These are phyloP conservation scores for Axea sp. DNA, from an alignment of 2,888 invertebrate species.

Conservation along the genomic window DNA sequence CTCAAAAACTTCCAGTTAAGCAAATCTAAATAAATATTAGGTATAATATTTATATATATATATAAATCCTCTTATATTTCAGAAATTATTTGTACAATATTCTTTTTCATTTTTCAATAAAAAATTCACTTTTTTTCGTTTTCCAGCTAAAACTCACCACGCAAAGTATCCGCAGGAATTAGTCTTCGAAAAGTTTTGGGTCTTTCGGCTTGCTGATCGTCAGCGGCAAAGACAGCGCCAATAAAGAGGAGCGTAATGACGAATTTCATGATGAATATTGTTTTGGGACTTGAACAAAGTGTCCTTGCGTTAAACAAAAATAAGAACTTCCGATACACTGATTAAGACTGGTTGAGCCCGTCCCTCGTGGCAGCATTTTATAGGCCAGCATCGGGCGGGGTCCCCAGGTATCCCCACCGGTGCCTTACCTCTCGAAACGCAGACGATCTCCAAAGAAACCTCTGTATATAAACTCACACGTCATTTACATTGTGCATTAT, in stretches of 20 bases:
- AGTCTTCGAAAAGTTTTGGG: conserved; percentile 89
- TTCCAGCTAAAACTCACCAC: conserved; percentile 84
- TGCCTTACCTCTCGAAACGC: conserved; percentile 61
- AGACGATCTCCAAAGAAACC: conserved; percentile 62
- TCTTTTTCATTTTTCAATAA: no score
- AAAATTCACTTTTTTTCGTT: background rate
- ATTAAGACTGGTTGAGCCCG: conserved; percentile 77
- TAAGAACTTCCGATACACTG: conserved; percentile 67
- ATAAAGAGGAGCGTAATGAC: conserved; percentile 81
- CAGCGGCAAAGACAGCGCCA: conserved; percentile 80
- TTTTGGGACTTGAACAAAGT: conserved; percentile 1
- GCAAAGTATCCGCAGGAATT: conserved; percentile 93
- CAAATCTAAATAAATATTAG: no score
- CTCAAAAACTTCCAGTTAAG: no score
- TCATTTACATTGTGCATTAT: conserved; percentile 28
- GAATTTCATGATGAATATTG: conserved; percentile 75
- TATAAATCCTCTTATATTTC: no score
- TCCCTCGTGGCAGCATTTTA: conserved; percentile 74
- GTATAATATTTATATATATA: no score
- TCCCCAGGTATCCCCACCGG: conserved; percentile 64
- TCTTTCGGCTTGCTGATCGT: conserved; percentile 80
- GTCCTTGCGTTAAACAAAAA: conserved; percentile 49
- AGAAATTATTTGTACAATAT: no score
- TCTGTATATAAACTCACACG: conserved; percentile 35
- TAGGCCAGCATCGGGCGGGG: conserved; percentile 74